Base-by-base conservation (phyloP, 2,888 invertebrate species). In the Dicycla oo region DNA sequence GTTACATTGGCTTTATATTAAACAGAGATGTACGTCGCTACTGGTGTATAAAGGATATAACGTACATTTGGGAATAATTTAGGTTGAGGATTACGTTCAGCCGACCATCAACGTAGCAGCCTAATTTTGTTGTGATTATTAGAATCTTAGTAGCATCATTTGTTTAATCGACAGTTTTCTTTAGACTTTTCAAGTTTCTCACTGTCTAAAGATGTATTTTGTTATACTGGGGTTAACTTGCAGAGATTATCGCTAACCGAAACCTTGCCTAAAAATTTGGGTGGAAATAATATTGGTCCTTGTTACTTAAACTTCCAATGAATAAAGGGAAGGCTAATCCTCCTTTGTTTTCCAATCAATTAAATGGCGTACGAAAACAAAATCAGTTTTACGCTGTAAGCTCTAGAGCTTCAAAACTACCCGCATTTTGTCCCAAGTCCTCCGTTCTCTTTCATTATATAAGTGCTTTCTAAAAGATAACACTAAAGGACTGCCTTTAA, bases 1-100 rank as follows among this genome's bases (percentile, higher is more conserved):
- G 86, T 83, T 84, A 88, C 81, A 86, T 84, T 75, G 79, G 78
- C 75, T 82, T 77, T 68, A 75, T 82, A 81, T 83, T 78, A 79
- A 82, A 85, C 69, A 61, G 63, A 77, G 63, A 73, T 73, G 76
- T 84, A 84, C 72, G 81, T 73, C 77, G 81, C 79, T 76, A 45
- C 53, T 64, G 73, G 40, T 68, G 61, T 66, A 62, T 47, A 66
- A 54, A 56, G 58, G 34, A 53, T 65, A 47, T 49, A 74, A 70
- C 13, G 49, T 54, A 40, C 51, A 54, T 57, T 75, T 64, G 65
- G 34, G 61, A 64, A 57, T 62, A 2, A 61, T 77, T 72, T 70
- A 63, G 54, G 45, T 75, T 49, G 18, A 26, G 67, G 61, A 49
- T 69, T 77, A 58, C 58, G 47, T 53, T 61, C 40, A 56, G 34